Conservation (phyloP, 2,113 vertebrate genomes). For the Halcyon senegalensis region DNA sequence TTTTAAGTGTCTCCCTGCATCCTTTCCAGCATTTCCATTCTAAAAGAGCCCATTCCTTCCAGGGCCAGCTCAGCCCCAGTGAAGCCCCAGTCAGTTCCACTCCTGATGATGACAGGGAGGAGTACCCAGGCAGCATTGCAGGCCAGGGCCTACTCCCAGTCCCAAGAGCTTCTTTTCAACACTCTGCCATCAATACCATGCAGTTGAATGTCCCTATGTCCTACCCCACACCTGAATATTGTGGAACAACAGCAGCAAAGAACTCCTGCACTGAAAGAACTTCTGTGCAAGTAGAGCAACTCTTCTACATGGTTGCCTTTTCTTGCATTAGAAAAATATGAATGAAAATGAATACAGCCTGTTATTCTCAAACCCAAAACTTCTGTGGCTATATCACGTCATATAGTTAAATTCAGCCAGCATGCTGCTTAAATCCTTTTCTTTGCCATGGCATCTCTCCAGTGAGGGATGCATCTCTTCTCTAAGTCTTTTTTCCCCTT, state of each 20-base stretch:
- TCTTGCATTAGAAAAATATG: background rate
- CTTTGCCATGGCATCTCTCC: background rate
- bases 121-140: background rate
- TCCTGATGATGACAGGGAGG: accelerated
- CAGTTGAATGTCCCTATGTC: accelerated
- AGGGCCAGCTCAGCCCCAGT: background rate
- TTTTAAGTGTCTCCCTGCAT: background rate
- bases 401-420: background rate
- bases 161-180: background rate
- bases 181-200: background rate
- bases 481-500: background rate
- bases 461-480: background rate
- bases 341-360: background rate
- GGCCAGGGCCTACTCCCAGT: background rate
- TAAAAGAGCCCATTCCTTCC: accelerated
- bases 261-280: background rate
- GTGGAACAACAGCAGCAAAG: background rate
- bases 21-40: background rate
- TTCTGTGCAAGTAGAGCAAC: background rate
- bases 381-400: background rate
- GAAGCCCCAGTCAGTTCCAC: background rate
- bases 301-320: background rate
- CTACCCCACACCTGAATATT: too few species aligned
- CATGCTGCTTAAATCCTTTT: background rate
- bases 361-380: background rate